Conservation (phyloP, 2,888 invertebrate genomes). For the Drosophila stalkeri region DNA sequence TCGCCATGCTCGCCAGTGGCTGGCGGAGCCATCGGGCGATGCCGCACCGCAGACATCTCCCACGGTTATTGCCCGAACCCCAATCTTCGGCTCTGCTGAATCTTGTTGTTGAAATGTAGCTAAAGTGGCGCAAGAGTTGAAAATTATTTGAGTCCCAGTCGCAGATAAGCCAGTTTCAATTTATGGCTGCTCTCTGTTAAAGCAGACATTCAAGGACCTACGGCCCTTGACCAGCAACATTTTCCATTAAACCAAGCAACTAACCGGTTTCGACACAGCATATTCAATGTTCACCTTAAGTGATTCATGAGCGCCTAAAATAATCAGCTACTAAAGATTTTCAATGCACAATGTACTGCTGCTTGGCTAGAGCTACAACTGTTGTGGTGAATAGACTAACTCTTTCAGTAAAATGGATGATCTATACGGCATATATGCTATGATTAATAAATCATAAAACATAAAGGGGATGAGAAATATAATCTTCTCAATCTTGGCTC, state of each 20-base stretch:
- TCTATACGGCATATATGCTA: too few species aligned
- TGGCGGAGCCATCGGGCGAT: conserved; percentile 86
- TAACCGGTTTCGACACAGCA: conserved; percentile 53
- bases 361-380: background rate
- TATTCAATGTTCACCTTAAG: background rate
- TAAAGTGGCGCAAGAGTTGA: conserved; percentile 40
- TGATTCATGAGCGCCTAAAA: background rate
- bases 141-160: conserved; percentile 38
- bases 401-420: too few species aligned
- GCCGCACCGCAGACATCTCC: conserved; percentile 88
- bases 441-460: background rate
- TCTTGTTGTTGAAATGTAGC: conserved; percentile 36
- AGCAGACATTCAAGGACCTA: conserved; percentile 58
- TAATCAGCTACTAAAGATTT: background rate
- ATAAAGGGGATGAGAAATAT: background rate
- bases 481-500: background rate
- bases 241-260: background rate
- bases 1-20: conserved; percentile 85
- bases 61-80: conserved; percentile 69
- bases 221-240: conserved; percentile 62
- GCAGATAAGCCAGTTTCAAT: conserved; percentile 63
- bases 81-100: conserved; percentile 18
- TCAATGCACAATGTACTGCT: background rate
- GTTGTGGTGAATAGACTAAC: background rate
- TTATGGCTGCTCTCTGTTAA: conserved; percentile 31